These are phyloP conservation scores for Hormiphora californensis DNA, from an alignment of 37 sponge, comb jelly and placozoan species.

Conservation along the genomic window DNA sequence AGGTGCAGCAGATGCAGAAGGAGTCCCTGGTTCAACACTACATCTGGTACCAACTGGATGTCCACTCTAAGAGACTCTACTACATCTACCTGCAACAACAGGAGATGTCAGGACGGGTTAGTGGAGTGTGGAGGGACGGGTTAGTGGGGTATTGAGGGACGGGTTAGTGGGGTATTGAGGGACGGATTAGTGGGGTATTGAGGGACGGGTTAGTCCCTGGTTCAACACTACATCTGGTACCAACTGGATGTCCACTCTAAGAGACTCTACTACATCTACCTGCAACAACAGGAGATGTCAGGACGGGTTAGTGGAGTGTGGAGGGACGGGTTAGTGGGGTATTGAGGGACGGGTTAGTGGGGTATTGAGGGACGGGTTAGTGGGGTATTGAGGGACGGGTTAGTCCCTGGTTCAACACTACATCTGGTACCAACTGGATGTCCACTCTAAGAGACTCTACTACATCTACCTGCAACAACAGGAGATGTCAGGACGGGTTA, in stretches of 20 bases:
- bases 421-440: conserved; percentile 27
- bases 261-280: conserved; percentile 39
- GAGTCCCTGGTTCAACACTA: conserved; percentile 29
- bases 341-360: too few relatives aligned
- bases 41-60: conserved; percentile 27
- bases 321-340: too few relatives aligned
- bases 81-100: conserved; percentile 34
- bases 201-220: too few relatives aligned
- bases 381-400: too few relatives aligned
- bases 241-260: background rate
- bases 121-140: too few relatives aligned
- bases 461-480: conserved; percentile 34
- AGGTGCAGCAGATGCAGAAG: conserved; percentile 32
- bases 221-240: conserved; percentile 29
- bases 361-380: too few relatives aligned
- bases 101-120: too few relatives aligned
- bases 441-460: conserved; percentile 12
- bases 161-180: too few relatives aligned
- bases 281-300: conserved; percentile 34
- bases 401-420: conserved; percentile 23
- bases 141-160: too few relatives aligned
- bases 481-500: too few relatives aligned
- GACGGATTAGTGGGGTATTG: too few relatives aligned
- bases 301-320: too few relatives aligned
- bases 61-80: conserved; percentile 12